phyloP scores from a whole-genome alignment of 2,888 invertebrate species.

The Charanyca ferruginea region DNA sequence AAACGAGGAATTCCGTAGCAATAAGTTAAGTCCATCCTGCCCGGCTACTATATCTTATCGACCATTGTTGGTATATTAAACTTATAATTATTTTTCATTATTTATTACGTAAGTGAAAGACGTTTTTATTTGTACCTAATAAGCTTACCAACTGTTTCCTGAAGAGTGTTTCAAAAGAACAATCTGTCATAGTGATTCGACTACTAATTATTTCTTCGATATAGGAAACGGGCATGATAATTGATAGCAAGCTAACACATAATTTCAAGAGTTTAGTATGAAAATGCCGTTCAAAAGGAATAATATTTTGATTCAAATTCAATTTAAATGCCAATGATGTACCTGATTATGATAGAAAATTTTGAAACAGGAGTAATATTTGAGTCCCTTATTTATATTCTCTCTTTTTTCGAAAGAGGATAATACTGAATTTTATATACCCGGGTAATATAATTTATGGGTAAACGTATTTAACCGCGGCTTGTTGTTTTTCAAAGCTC shows the following conservation, averaged over 20 bases:
- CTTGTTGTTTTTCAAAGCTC: too few species aligned
- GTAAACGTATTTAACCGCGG: too few species aligned
- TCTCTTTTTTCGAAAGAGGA: too few species aligned
- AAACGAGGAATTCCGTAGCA: not conserved
- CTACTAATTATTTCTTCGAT: not conserved
- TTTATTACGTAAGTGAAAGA: too few species aligned
- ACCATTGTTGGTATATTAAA: not conserved
- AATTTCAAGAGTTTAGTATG: conserved; percentile 13
- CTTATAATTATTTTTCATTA: too few species aligned
- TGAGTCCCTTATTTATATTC: not conserved
- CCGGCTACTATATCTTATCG: conserved; percentile 13
- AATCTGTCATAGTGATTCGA: not conserved
- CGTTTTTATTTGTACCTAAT: too few species aligned
- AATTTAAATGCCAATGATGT: not conserved
- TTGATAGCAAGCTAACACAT: conserved; percentile 4
- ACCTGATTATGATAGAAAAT: too few species aligned
- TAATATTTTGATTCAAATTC: not conserved
- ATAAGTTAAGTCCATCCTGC: conserved; percentile 18
- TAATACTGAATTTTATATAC: too few species aligned
- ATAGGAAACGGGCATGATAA: conserved; percentile 33
- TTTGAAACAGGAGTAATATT: not conserved
- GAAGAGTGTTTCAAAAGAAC: too few species aligned
- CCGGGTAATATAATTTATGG: too few species aligned
- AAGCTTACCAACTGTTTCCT: too few species aligned
- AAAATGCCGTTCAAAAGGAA: conserved; percentile 23